Evolutionary conservation across 2,888 invertebrate genomes (phyloP).

Genomic region (Anticlea derivata): DNA sequence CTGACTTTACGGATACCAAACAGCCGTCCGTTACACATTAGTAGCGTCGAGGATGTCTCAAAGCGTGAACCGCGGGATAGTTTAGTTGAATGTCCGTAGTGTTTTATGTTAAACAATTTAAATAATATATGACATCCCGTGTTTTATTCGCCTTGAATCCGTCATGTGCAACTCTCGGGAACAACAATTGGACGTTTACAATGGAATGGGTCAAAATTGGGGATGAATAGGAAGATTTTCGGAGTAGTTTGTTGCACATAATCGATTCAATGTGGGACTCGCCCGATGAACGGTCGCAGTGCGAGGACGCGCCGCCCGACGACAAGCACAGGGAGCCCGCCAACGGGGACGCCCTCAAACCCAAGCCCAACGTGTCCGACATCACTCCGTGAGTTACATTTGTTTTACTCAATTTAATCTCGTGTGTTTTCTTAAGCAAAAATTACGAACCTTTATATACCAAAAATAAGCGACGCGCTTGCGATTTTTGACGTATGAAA

Average conservation of each 20-base stretch:
- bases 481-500: too few relatives aligned
- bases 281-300: conserved; percentile 84
- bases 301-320: conserved; percentile 72
- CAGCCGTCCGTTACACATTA: conserved; percentile 19
- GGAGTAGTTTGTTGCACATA: conserved; percentile 85
- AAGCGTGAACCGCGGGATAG: conserved; percentile 41
- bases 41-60: conserved; percentile 16
- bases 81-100: conserved; percentile 80
- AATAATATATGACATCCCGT: conserved; percentile 84
- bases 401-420: neutral
- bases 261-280: conserved; percentile 85
- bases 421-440: too few relatives aligned
- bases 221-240: conserved; percentile 80
- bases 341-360: conserved; percentile 73
- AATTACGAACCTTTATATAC: too few relatives aligned
- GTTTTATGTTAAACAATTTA: conserved; percentile 75
- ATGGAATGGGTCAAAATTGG: conserved; percentile 60
- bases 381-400: conserved; percentile 85
- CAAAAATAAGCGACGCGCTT: too few relatives aligned
- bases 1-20: neutral
- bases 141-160: conserved; percentile 85
- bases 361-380: conserved; percentile 79
- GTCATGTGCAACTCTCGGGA: conserved; percentile 82
- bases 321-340: conserved; percentile 64
- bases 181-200: conserved; percentile 55